phyloP scores from a whole-genome alignment of 2,888 invertebrate genomes.

The Chrysodeixis includens region DNA sequence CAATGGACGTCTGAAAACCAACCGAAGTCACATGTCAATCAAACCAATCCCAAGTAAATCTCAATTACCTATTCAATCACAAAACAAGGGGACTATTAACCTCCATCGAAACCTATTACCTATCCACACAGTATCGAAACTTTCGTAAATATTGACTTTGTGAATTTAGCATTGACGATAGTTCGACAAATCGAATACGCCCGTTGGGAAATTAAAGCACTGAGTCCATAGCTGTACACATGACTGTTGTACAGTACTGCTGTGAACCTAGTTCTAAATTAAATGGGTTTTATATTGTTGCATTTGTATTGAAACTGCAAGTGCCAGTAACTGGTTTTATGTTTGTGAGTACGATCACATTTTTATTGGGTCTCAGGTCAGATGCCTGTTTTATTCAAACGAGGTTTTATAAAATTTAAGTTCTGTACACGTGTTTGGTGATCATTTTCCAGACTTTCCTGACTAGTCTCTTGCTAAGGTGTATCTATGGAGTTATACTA shows the following conservation, averaged over 20 bases:
- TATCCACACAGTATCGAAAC: constrained; percentile 18
- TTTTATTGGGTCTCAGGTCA: too few relatives aligned
- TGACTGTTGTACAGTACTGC: neutral
- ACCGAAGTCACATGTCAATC: neutral
- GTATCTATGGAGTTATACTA: too few relatives aligned
- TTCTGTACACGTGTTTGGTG: too few relatives aligned
- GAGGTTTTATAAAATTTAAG: too few relatives aligned
- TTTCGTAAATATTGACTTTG: constrained; percentile 32
- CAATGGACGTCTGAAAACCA: too few relatives aligned
- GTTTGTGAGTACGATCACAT: too few relatives aligned
- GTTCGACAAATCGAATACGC: constrained; percentile 50
- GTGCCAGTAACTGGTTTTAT: neutral
- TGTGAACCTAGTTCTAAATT: neutral
- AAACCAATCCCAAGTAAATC: neutral
- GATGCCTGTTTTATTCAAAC: too few relatives aligned
- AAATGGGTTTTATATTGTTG: constrained; percentile 7
- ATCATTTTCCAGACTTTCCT: too few relatives aligned
- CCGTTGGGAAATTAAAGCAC: constrained; percentile 55
- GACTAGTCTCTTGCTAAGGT: too few relatives aligned
- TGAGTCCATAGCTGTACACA: constrained; percentile 1
- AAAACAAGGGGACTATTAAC: constrained; percentile 6
- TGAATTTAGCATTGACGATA: constrained; percentile 26
- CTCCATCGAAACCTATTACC: neutral
- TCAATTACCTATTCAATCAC: neutral
- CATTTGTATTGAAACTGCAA: neutral